These are phyloP conservation scores for Seira sanloemensis DNA, from an alignment of 2,888 invertebrate genomes.

Conservation along the genomic window DNA sequence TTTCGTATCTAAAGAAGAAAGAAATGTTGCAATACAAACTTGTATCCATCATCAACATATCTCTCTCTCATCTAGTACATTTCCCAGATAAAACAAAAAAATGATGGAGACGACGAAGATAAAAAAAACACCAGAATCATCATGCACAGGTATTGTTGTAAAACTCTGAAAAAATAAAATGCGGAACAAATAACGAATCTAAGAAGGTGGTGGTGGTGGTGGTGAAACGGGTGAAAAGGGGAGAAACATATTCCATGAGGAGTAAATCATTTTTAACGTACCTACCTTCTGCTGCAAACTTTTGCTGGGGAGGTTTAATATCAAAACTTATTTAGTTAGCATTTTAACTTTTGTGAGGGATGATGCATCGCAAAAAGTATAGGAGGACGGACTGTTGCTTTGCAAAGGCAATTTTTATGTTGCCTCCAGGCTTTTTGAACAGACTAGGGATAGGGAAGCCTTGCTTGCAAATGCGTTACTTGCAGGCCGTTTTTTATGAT, in stretches of 20 bases:
- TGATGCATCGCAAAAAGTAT: background rate
- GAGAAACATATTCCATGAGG: background rate
- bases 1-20: background rate
- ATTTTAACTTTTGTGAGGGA: background rate
- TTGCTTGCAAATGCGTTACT: background rate
- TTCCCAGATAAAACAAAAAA: background rate
- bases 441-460: background rate
- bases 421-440: background rate
- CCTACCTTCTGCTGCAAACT: background rate
- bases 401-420: background rate
- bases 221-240: constrained; percentile 54
- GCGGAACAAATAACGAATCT: constrained; percentile 25
- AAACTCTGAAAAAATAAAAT: background rate
- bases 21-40: background rate
- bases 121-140: background rate
- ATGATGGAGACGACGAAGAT: background rate
- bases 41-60: background rate
- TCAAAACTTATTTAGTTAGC: background rate
- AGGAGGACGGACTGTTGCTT: background rate
- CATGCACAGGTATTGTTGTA: background rate
- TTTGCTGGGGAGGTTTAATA: background rate
- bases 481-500: background rate
- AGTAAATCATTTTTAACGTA: background rate
- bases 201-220: background rate
- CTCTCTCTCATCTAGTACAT: background rate